Percentiles rank a stretch among this genome's conserved stretches.
phyloP scores from a whole-genome alignment of 2,113 vertebrate species.

The Aythya baeri region DNA sequence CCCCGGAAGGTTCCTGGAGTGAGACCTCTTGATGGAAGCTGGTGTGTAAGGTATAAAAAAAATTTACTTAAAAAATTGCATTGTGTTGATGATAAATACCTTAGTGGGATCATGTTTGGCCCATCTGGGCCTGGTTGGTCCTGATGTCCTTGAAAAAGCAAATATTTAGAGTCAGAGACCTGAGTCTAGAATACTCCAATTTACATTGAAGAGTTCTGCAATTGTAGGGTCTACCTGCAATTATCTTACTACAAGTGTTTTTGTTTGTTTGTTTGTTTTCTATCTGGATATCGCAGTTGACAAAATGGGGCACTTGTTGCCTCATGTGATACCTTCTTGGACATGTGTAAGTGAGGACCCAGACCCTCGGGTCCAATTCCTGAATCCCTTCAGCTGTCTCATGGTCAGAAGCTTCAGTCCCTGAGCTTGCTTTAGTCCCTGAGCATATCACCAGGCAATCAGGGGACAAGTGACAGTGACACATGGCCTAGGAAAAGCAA shows the following conservation, averaged over 20 bases:
- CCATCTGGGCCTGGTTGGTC: neutral
- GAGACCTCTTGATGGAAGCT: neutral
- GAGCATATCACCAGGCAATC: neutral
- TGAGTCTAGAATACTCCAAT: neutral
- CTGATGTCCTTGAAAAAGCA: neutral
- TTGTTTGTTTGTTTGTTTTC: neutral
- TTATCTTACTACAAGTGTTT: neutral
- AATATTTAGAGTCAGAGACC: neutral
- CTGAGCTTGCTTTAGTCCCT: neutral
- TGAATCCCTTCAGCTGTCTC: neutral
- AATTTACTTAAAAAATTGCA: neutral
- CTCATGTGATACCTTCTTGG: neutral
- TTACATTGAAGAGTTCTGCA: neutral
- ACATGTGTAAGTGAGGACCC: neutral
- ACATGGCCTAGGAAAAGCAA: neutral
- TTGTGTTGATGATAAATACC: neutral
- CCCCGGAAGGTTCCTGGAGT: fast-evolving
- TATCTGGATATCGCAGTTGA: neutral
- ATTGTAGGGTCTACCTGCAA: neutral
- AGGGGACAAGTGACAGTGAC: neutral
- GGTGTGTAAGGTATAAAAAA: neutral
- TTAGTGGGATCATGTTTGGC: neutral
- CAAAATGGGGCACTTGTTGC: neutral
- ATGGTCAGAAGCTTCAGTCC: neutral
- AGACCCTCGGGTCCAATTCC: neutral